These are phyloP conservation scores for Scomber japonicus DNA, from an alignment of 2,113 vertebrate species.

Conservation along the genomic window DNA sequence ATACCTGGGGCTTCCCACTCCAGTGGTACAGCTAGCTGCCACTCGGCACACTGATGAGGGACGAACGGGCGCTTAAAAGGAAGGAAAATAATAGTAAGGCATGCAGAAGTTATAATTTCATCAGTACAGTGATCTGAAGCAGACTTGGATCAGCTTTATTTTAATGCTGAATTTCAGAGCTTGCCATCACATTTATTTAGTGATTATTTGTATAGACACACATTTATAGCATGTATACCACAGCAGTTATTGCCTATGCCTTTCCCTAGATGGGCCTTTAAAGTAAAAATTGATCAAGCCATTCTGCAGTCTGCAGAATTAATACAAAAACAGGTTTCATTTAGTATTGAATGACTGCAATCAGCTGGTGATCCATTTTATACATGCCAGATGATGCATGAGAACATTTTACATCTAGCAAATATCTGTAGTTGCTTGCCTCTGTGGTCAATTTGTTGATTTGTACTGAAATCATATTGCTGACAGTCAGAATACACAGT, in stretches of 20 bases:
- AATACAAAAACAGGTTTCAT: too few relatives aligned
- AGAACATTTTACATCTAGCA: not conserved
- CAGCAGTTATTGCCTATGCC: too few relatives aligned
- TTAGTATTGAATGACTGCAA: not conserved
- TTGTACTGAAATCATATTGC: too few relatives aligned
- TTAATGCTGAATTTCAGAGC: not conserved
- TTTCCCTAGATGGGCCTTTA: too few relatives aligned
- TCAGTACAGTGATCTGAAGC: not conserved
- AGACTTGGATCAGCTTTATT: too few relatives aligned
- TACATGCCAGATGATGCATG: not conserved
- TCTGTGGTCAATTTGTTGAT: not conserved
- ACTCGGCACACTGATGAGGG: slow-evolving; percentile 5
- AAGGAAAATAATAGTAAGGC: not conserved
- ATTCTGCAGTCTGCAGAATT: too few relatives aligned
- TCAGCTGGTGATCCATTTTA: not conserved
- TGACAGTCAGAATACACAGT: too few relatives aligned
- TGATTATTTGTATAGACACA: too few relatives aligned
- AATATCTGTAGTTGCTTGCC: not conserved
- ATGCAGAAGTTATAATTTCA: not conserved
- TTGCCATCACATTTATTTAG: not conserved
- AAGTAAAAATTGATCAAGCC: too few relatives aligned
- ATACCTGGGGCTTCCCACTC: slow-evolving; percentile 40
- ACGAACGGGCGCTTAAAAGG: not conserved
- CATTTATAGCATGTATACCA: too few relatives aligned
- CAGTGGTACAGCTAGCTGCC: slow-evolving; percentile 3